phyloP scores from a whole-genome alignment of 2,888 invertebrate species.

The Caenorhabditis sp. region DNA sequence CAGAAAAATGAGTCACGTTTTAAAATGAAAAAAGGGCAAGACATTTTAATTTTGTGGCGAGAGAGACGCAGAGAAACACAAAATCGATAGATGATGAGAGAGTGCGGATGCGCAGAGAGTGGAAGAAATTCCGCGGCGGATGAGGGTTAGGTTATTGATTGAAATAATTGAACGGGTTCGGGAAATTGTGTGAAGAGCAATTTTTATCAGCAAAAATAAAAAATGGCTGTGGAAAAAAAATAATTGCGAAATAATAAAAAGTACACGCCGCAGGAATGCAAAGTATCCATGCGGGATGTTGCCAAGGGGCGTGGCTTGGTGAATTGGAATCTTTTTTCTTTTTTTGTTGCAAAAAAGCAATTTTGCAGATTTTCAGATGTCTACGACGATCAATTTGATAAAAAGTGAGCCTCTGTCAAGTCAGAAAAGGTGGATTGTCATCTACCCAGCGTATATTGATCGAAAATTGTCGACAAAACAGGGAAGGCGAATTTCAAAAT shows the following conservation, averaged over 20 bases:
- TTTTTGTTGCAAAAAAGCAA: neutral
- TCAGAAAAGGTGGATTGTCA: conserved; percentile 82
- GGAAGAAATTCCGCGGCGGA: no score
- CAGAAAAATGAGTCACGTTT: neutral
- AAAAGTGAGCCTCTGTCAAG: conserved; percentile 38
- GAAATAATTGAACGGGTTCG: no score
- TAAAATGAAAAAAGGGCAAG: neutral
- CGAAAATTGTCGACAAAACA: conserved; percentile 88
- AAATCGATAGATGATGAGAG: no score
- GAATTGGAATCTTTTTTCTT: conserved; percentile 4
- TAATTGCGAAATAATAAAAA: neutral
- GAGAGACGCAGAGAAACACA: no score
- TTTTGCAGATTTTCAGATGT: conserved; percentile 21
- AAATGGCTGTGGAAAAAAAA: neutral
- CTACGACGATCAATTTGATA: conserved; percentile 6
- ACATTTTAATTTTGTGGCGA: neutral
- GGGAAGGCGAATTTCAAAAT: conserved; percentile 85
- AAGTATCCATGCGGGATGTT: neutral
- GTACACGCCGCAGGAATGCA: conserved; percentile 7
- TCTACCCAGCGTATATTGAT: conserved; percentile 95
- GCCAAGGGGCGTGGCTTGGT: conserved; percentile 7
- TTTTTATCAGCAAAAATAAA: neutral
- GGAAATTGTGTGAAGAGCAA: no score
- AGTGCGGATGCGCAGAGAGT: no score
- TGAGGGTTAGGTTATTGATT: no score